A percentile compares a stretch with the other conserved stretches of the same genome.
Evolutionary conservation across 2,113 vertebrate genomes (phyloP).

Genomic region (Peromyscus maniculatus): DNA sequence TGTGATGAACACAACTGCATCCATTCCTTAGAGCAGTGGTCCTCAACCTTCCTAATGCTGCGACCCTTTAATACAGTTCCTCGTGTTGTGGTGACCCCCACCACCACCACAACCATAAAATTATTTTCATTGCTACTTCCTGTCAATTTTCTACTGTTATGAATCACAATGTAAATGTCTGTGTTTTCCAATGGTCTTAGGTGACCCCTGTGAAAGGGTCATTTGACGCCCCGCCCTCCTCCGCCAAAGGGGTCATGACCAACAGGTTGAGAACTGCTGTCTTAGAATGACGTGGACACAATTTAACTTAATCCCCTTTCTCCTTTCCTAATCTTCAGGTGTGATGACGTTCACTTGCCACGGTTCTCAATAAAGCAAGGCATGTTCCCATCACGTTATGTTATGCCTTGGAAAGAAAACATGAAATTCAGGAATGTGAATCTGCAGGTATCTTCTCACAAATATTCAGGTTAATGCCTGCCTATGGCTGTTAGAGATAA

Average conservation of each 20-base stretch:
- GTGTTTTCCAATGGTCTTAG: neutral
- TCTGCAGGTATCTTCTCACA: conserved; percentile 84
- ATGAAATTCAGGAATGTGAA: conserved; percentile 86
- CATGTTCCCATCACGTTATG: conserved; percentile 85
- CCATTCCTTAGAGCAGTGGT: neutral
- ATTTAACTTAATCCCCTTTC: neutral
- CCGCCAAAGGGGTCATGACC: neutral
- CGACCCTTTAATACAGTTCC: neutral
- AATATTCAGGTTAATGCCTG: neutral
- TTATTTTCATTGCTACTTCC: neutral
- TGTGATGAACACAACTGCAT: neutral
- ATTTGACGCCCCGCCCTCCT: neutral
- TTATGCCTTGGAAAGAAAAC: conserved; percentile 90
- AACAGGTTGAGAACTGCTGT: neutral
- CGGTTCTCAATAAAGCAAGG: conserved; percentile 71
- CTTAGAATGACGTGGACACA: neutral
- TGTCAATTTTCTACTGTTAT: neutral
- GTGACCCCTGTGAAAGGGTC: neutral
- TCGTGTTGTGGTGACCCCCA: neutral
- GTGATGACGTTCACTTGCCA: neutral
- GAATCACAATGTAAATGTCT: neutral
- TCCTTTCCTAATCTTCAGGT: neutral
- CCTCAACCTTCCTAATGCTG: neutral
- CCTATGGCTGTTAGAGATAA: neutral
- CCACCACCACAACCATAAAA: neutral